These are phyloP conservation scores for Phengaris alcon DNA, from an alignment of 2,888 invertebrate genomes.

Conservation along the genomic window DNA sequence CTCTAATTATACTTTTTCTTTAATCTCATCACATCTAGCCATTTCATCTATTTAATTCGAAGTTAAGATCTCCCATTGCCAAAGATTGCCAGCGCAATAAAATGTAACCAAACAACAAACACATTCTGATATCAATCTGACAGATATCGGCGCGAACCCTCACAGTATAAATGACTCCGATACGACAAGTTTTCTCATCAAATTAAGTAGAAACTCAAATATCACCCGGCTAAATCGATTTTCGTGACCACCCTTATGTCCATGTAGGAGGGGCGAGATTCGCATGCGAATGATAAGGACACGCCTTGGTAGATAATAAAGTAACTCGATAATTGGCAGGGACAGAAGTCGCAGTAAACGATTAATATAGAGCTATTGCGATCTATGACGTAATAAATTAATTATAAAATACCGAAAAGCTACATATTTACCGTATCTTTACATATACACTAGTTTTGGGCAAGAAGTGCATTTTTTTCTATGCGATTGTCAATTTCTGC, in stretches of 20 bases:
- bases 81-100: slow-evolving; percentile 45
- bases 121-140: slow-evolving; percentile 54
- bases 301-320: slow-evolving; percentile 55
- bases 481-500: no score
- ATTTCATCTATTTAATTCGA: slow-evolving; percentile 13
- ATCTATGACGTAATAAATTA: neutral
- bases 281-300: slow-evolving; percentile 37
- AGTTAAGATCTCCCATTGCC: slow-evolving; percentile 38
- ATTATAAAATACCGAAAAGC: neutral
- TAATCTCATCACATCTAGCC: neutral
- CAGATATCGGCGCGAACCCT: slow-evolving; percentile 55
- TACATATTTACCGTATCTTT: neutral
- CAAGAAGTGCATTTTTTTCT: no score
- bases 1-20: slow-evolving; percentile 6
- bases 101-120: slow-evolving; percentile 47
- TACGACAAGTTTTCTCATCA: slow-evolving; percentile 71
- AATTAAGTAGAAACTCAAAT: slow-evolving; percentile 66
- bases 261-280: slow-evolving; percentile 41
- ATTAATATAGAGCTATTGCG: slow-evolving; percentile 21
- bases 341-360: slow-evolving; percentile 42
- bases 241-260: slow-evolving; percentile 31
- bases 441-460: no score
- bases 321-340: slow-evolving; percentile 71
- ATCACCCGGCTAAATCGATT: slow-evolving; percentile 36
- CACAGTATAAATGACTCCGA: slow-evolving; percentile 67